Evolutionary conservation across 2,113 vertebrate genomes (phyloP), one percentile per base, ranked within the genome.

Genomic region (Oryzias curvinotus): DNA sequence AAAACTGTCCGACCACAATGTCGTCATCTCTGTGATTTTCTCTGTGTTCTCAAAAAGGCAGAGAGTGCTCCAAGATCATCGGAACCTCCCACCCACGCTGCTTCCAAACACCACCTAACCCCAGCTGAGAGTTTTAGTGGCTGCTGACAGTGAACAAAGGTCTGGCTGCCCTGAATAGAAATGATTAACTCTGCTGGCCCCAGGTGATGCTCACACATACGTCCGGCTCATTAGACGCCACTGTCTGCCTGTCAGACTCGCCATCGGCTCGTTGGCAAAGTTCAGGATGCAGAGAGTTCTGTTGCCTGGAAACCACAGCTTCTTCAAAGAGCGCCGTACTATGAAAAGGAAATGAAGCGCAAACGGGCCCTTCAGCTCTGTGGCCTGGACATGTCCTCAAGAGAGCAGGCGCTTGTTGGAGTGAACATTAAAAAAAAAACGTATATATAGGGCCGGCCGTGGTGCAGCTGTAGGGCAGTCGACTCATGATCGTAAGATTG

Each of bases 281-380:
- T 50, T 65, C 42, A 8, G 30, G 66, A 58, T 16, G 50, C 62
- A 73, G 50, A 67, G 63, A 17, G 46, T 78, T 48, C 25, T 72
- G 86, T 87, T 88, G 77, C 89, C 19, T 55, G 68, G 83, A 68
- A 75, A 86, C 81, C 5, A 42, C 25, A 28, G 50, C 55, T 43
- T 50, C 46, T 42, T 70, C 59, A 54, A 68, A 68, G 21, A 65
- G 26, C 6, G 26, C 65, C 49, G 45, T 49, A 52, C 44, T 62
- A 18, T 5, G 21, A 67, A 73, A 74, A 54, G 63, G 36, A 54
- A 57, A 48, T 62, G 50, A 52, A 50, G 64, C 55, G 57, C 28
- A 48, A 7, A 55, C 21, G 21, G 51, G 74, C 69, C 42, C 68
- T 77, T 75, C 73, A 71, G 25, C 50, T 62, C 47, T 6, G 18